These are phyloP conservation scores for Centroberyx gerrardi DNA, from an alignment of 2,797 vertebrate genomes.

Conservation along the genomic window DNA sequence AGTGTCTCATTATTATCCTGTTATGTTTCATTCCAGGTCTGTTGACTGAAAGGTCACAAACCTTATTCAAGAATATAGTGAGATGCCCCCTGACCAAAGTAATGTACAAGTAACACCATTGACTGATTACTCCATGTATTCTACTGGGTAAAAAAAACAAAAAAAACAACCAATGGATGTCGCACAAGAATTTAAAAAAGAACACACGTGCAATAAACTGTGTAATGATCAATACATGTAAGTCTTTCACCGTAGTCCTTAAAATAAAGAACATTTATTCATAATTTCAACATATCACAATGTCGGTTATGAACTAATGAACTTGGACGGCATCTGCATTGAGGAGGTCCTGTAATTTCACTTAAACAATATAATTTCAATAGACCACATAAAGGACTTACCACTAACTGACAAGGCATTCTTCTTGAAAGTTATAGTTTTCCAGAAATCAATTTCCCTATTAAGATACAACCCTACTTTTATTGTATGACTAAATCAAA, in stretches of 20 bases:
- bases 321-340: constrained; percentile 7
- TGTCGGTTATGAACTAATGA: background rate
- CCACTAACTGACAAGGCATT: constrained; percentile 3
- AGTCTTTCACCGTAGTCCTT: too few relatives aligned
- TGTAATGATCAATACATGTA: too few relatives aligned
- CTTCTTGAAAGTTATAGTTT: constrained; percentile 13
- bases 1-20: constrained; percentile 69
- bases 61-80: constrained; percentile 42
- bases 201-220: background rate
- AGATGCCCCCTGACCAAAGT: constrained; percentile 46
- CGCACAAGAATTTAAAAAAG: background rate
- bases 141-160: background rate
- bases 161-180: background rate
- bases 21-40: constrained; percentile 65
- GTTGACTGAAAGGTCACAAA: constrained; percentile 67
- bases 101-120: constrained; percentile 10
- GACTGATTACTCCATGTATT: background rate
- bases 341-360: constrained; percentile 1
- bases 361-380: constrained; percentile 18
- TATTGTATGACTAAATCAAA: constrained; percentile 39
- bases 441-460: constrained; percentile 21
- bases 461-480: constrained; percentile 1
- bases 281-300: background rate
- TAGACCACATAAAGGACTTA: constrained; percentile 8
- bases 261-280: too few relatives aligned